phyloP scores from a whole-genome alignment of 2,113 vertebrate genomes.

The Crotalus horridus region DNA sequence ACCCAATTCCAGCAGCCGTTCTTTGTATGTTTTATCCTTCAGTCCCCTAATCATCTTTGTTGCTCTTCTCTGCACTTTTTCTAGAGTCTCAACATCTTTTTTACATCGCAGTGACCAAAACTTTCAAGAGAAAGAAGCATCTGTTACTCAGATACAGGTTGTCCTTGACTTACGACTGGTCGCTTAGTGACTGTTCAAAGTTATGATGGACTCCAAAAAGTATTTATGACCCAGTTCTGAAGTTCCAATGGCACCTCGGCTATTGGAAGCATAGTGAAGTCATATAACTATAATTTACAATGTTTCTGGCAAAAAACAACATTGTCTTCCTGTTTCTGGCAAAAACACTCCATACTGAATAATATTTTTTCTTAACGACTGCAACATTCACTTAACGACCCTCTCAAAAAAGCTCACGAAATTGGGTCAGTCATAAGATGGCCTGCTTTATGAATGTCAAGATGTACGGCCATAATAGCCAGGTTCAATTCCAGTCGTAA shows the following conservation, averaged over 20 bases:
- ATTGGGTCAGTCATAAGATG: background rate
- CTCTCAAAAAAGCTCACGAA: background rate
- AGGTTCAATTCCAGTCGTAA: background rate
- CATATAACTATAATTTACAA: too few species aligned
- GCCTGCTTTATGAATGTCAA: background rate
- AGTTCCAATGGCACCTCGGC: too few species aligned
- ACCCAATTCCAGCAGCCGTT: background rate
- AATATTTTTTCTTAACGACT: too few species aligned
- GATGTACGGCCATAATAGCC: background rate
- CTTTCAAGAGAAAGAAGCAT: background rate
- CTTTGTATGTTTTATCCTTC: background rate
- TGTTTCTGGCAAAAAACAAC: too few species aligned
- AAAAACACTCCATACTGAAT: too few species aligned
- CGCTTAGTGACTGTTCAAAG: too few species aligned
- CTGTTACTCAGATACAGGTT: background rate
- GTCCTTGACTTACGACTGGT: too few species aligned
- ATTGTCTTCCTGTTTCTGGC: too few species aligned
- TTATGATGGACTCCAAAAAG: too few species aligned
- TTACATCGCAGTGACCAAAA: background rate
- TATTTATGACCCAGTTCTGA: too few species aligned
- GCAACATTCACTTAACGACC: too few species aligned
- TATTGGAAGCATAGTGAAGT: too few species aligned
- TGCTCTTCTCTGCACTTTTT: background rate
- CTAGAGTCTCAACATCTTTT: background rate
- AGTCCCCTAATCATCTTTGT: background rate